phyloP scores from a whole-genome alignment of 2,797 vertebrate species.

The Chloroceryle amazona region DNA sequence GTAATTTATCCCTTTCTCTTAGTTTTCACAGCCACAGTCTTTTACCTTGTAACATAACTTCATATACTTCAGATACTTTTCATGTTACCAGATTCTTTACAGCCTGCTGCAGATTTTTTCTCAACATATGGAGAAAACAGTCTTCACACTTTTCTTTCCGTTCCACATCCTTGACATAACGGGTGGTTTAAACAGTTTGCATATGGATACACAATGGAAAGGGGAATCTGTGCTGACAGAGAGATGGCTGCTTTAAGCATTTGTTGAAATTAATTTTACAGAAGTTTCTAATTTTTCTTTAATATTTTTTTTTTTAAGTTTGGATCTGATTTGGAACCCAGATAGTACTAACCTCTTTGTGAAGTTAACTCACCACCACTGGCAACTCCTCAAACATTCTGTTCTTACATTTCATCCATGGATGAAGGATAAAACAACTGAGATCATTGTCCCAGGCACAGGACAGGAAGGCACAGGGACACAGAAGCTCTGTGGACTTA shows the following conservation, averaged over 20 bases:
- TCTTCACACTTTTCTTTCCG: conserved; percentile 23
- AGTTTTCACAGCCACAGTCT: conserved; percentile 10
- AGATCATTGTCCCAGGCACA: neutral
- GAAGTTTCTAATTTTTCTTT: neutral
- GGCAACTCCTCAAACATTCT: fast-evolving
- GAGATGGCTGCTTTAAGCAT: neutral
- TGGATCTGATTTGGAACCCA: neutral
- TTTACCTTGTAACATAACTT: conserved; percentile 50
- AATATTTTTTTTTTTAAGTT: neutral
- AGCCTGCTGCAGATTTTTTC: conserved; percentile 23
- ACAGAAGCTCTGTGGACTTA: neutral
- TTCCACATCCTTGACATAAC: conserved; percentile 23
- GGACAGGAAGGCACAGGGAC: neutral
- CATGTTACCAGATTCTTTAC: conserved; percentile 10
- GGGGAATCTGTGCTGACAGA: conserved; percentile 6
- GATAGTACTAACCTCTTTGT: neutral
- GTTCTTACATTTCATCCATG: neutral
- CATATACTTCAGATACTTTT: conserved; percentile 32
- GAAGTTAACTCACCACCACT: neutral
- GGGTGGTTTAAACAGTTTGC: conserved; percentile 25
- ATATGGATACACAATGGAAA: conserved; percentile 9
- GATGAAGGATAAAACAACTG: neutral
- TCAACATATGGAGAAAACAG: conserved; percentile 40
- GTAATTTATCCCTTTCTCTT: neutral
- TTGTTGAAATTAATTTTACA: neutral